Evolutionary conservation across 1,140 invertebrate species (phyloP), one percentile per base, ranked within the genome.

Genomic region (Oryzaephilus surinamensis): DNA sequence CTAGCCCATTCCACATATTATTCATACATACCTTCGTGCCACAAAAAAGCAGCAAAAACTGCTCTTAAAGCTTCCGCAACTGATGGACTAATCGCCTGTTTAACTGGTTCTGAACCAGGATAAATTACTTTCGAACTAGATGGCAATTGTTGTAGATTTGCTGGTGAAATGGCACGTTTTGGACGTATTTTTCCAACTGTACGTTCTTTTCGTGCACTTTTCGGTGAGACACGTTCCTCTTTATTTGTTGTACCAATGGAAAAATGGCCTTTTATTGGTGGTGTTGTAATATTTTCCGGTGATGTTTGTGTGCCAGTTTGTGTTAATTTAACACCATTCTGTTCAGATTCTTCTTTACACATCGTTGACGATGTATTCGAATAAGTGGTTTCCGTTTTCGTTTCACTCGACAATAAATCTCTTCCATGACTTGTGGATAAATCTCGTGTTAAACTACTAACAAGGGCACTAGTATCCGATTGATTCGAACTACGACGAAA

Each of bases 1-100:
- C n/a, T n/a, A n/a, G n/a, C n/a, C n/a, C n/a, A n/a, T n/a, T n/a
- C n/a, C 11, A 29, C 27, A 29, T 4, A 5, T 29, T n/a, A 4
- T 7, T 12, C 2, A 19, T 4, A 34, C 15, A 97, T 84, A 1
- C 74, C 92, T 70, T 97, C 92, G 62, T 98, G 94, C 93, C 93
- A 97, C 1, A 97, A 63, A 53, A 97, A 83, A 0, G 94, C 91
- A 0, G 93, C 92, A 65, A 97, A 99, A 0, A 96, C 84, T 0
- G 91, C 85, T 4, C 95, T 70, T 3, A 95, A 64, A 53, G 88
- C 87, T 61, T 98, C 92, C 0, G 91, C 92, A 11, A 94, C 80
- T 0, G 89, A 90, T 0, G 93, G 91, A 46, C 90, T 87, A 54
- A 96, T 76, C 0, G 89, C 91, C 50, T 85, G 74, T 58, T 89